Conservation (phyloP, 2,888 invertebrate genomes). For the Troilus luridus region DNA sequence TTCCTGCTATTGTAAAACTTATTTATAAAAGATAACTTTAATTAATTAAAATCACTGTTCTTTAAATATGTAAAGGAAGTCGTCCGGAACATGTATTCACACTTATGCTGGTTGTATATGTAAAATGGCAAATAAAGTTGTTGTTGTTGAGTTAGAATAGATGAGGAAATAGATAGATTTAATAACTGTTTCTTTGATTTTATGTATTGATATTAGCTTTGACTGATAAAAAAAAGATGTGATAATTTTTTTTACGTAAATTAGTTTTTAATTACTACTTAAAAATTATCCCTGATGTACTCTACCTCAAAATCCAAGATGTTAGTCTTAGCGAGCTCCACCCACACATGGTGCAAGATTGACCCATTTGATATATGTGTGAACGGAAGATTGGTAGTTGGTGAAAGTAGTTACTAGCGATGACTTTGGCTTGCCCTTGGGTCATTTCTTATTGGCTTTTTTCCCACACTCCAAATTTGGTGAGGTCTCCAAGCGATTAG, state of each 20-base stretch:
- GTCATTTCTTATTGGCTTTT: not conserved
- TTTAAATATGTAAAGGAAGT: too few species aligned
- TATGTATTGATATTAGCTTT: too few species aligned
- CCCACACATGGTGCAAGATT: conserved; percentile 7
- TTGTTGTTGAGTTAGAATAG: too few species aligned
- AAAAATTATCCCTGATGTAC: not conserved
- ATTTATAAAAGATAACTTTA: too few species aligned
- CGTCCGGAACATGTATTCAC: too few species aligned
- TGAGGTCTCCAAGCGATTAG: not conserved
- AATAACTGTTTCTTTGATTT: too few species aligned
- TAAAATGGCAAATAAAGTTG: too few species aligned
- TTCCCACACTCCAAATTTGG: not conserved
- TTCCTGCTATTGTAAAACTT: too few species aligned
- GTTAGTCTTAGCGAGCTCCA: not conserved
- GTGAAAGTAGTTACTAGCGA: not conserved
- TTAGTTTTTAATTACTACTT: not conserved
- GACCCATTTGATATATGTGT: conserved; percentile 28
- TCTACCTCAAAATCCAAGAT: not conserved
- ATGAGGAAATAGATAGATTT: too few species aligned
- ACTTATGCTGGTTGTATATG: too few species aligned
- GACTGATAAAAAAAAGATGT: too few species aligned
- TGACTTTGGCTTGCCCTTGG: not conserved
- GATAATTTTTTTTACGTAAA: not conserved
- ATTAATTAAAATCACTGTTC: too few species aligned
- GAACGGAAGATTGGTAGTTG: conserved; percentile 33